Conservation (phyloP, 2,888 invertebrate genomes). For the Frankliniella fusca region DNA sequence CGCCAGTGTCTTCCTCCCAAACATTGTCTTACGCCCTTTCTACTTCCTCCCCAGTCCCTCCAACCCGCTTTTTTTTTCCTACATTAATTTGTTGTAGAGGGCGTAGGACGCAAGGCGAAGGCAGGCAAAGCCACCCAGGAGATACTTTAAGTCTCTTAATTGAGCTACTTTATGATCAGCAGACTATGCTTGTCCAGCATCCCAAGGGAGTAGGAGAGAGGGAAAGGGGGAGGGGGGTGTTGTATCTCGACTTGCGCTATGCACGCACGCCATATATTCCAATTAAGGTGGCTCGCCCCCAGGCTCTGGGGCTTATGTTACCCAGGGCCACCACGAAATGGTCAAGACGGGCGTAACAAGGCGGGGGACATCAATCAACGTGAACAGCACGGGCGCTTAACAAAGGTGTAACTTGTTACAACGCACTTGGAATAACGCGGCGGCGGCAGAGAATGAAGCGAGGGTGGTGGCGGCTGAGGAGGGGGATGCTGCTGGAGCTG, state of each 20-base stretch:
- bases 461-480: neutral
- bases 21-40: too few relatives aligned
- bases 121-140: too few relatives aligned
- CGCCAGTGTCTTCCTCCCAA: too few relatives aligned
- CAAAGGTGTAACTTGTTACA: neutral
- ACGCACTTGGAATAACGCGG: neutral
- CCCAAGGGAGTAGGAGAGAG: too few relatives aligned
- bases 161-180: neutral
- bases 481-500: neutral
- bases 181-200: neutral
- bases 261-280: neutral
- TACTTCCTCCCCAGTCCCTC: too few relatives aligned
- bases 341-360: neutral
- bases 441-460: neutral
- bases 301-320: neutral
- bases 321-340: neutral
- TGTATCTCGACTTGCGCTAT: too few relatives aligned
- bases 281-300: neutral
- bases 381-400: neutral
- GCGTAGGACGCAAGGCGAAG: too few relatives aligned
- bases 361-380: neutral
- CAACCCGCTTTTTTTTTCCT: too few relatives aligned
- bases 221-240: too few relatives aligned
- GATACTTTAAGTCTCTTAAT: neutral
- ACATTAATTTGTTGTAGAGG: too few relatives aligned